phyloP scores from a whole-genome alignment of 2,113 vertebrate species.

The Trochalopteron elliotii region DNA sequence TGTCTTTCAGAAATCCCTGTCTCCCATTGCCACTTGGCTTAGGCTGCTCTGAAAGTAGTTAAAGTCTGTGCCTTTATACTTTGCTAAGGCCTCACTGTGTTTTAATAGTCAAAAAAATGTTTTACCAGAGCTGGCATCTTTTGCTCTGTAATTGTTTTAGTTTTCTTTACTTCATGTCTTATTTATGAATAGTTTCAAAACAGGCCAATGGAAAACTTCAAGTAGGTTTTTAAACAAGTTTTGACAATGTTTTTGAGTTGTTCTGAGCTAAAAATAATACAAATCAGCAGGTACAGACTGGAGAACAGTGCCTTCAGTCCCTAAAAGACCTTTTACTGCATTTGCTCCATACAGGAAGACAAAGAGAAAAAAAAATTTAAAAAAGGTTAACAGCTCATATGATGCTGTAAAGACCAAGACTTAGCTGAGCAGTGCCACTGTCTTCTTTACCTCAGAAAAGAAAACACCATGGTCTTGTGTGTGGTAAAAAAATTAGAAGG shows the following conservation, averaged over 20 bases:
- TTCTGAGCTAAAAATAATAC: constrained; percentile 33
- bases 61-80: not conserved
- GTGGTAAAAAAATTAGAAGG: not conserved
- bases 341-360: not conserved
- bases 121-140: constrained; percentile 5
- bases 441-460: not conserved
- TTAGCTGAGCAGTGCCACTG: not conserved
- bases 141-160: not conserved
- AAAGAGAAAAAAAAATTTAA: not conserved
- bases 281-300: not conserved
- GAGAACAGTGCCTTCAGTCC: not conserved
- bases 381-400: not conserved
- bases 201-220: constrained; percentile 15
- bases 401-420: not conserved
- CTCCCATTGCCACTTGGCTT: not conserved
- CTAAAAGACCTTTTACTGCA: not conserved
- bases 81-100: not conserved
- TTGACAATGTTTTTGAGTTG: constrained; percentile 15
- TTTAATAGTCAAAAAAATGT: not conserved
- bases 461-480: not conserved
- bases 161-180: constrained; percentile 16
- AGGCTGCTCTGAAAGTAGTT: not conserved
- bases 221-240: constrained; percentile 22
- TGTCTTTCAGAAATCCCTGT: not conserved
- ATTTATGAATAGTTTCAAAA: constrained; percentile 22